A percentile compares a stretch with the other conserved stretches of the same genome.
Evolutionary conservation across 2,888 invertebrate species (phyloP).

Genomic region (Heliconius erato): DNA sequence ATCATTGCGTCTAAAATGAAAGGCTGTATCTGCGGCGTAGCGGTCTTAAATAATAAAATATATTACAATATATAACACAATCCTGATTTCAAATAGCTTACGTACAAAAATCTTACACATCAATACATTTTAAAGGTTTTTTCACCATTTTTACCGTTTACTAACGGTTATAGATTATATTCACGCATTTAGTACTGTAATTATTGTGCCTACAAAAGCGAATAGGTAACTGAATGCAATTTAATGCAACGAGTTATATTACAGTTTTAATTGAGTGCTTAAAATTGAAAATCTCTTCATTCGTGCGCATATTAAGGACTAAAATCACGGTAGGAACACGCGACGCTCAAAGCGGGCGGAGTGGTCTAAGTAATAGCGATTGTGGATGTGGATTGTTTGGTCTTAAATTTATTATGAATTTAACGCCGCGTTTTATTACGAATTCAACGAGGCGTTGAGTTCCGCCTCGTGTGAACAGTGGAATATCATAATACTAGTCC

Average conservation of each 20-base stretch:
- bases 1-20: too few relatives aligned
- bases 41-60: too few relatives aligned
- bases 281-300: constrained; percentile 61
- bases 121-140: neutral
- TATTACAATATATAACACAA: too few relatives aligned
- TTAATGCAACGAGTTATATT: constrained; percentile 47
- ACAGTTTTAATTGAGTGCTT: constrained; percentile 54
- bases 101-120: neutral
- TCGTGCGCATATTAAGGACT: constrained; percentile 59
- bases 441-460: too few relatives aligned
- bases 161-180: constrained; percentile 19
- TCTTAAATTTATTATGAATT: too few relatives aligned
- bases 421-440: too few relatives aligned
- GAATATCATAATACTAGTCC: too few relatives aligned
- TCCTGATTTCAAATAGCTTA: too few relatives aligned
- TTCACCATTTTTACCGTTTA: neutral
- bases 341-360: constrained; percentile 51
- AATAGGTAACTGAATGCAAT: constrained; percentile 44
- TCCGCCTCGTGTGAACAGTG: too few relatives aligned
- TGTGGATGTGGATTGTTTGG: neutral
- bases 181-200: constrained; percentile 17
- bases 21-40: too few relatives aligned
- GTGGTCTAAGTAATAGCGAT: constrained; percentile 40
- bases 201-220: constrained; percentile 30
- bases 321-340: constrained; percentile 58